Evolutionary conservation across 2,797 vertebrate genomes (phyloP).

Genomic region (Ataeniobius toweri): DNA sequence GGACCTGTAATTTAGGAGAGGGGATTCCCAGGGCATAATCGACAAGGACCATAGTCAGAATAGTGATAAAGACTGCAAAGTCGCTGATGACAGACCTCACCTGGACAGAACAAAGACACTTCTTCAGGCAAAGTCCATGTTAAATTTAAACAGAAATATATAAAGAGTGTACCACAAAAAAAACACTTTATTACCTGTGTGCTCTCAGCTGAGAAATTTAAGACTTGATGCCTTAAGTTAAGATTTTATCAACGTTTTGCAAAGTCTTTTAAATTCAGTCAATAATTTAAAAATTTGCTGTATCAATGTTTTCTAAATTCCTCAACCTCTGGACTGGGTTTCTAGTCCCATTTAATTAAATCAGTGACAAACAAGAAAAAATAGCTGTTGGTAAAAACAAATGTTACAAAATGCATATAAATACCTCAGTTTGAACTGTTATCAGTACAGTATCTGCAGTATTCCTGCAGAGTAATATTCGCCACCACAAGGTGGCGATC

Average conservation of each 20-base stretch:
- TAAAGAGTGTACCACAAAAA: not conserved
- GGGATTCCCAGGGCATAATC: conserved; percentile 95
- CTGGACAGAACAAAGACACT: conserved; percentile 56
- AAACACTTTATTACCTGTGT: not conserved
- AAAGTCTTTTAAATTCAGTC: not conserved
- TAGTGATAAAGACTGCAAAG: conserved; percentile 98
- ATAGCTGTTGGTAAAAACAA: not conserved
- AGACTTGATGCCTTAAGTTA: not conserved
- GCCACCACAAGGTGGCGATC: conserved; percentile 55
- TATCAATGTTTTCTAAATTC: not conserved
- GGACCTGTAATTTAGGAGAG: conserved; percentile 96
- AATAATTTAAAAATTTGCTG: not conserved
- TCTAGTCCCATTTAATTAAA: not conserved
- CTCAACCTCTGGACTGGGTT: not conserved
- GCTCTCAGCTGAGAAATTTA: not conserved
- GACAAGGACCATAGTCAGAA: conserved; percentile 92
- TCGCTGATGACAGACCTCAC: conserved; percentile 96
- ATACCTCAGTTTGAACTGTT: not conserved
- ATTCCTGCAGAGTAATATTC: not conserved
- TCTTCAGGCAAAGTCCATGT: conserved; percentile 5
- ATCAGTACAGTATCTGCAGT: not conserved
- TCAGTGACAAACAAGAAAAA: not conserved
- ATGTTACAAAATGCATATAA: not conserved
- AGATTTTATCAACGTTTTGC: not conserved
- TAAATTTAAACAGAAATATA: not conserved